Evolutionary conservation across 2,888 invertebrate genomes (phyloP), one percentile per base, ranked within the genome.

Genomic region (Alsophila aescularia): DNA sequence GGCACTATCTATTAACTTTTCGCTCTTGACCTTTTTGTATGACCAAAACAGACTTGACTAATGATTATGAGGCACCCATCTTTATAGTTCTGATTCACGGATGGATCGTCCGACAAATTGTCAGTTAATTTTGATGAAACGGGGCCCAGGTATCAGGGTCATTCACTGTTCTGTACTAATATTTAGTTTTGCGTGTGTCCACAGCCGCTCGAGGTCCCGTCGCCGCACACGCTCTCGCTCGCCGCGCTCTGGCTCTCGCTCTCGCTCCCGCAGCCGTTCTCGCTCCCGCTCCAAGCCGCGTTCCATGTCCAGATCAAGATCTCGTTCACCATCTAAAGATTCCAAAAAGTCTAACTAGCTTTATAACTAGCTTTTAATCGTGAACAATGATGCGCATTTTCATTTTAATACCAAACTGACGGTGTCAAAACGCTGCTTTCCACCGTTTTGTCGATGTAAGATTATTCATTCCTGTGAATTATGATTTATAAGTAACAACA

Each of bases 201-300:
- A 12, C 89, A 91, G 91, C 66, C 93, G 94, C 15, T 95, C 95
- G 64, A 93, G 94, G 70, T 95, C 95, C 16, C 89, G 90, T 49
- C 87, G 91, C 39, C 93, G 94, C 69, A 94, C 94, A 55, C 93
- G 94, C 52, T 95, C 95, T 13, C 93, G 93, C 67, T 86, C 92
- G 62, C 74, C 92, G 58, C 90, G 90, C 58, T 92, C 92, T 0
- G 91, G 92, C 32, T 92, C 92, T 4, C 89, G 91, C 57, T 82
- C 82, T 4, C 83, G 90, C 67, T 85, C 86, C 65, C 91, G 92
- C 67, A 85, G 85, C 65, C 87, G 92, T 58, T 90, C 91, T n/a
- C 88, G 90, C 62, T 90, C 92, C n/a, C 90, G 91, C 65, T 91
- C 91, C 62, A 90, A 89, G 76, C 87, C 85, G 52, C 83, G 91